Evolutionary conservation across 2,797 vertebrate species (phyloP).

Genomic region (Cygnus olor): DNA sequence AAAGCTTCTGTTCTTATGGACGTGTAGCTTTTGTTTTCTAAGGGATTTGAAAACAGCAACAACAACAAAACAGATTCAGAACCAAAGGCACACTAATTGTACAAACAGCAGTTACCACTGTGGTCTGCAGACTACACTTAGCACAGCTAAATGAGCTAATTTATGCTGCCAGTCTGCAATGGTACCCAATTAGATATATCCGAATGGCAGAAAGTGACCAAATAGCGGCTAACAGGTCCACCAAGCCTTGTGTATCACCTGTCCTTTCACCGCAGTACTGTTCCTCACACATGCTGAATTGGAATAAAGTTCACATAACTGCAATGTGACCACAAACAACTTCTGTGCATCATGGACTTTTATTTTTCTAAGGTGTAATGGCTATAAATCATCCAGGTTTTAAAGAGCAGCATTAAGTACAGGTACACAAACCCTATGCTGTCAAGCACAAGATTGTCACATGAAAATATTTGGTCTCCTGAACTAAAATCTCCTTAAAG

Average conservation of each 20-base stretch:
- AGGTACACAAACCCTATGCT: not conserved
- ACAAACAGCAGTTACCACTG: not conserved
- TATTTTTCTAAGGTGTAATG: not conserved
- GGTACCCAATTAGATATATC: not conserved
- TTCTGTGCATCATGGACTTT: fast-evolving
- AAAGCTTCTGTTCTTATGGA: conserved; percentile 96
- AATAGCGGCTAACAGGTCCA: not conserved
- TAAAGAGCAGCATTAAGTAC: not conserved
- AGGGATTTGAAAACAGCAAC: conserved; percentile 40
- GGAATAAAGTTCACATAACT: not conserved
- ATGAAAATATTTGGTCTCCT: not conserved
- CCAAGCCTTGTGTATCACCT: not conserved
- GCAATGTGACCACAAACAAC: not conserved
- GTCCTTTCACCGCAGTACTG: not conserved
- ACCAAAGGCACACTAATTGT: not conserved
- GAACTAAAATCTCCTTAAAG: not conserved
- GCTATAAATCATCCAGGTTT: not conserved
- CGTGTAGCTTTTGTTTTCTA: conserved; percentile 98
- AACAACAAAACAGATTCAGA: not conserved
- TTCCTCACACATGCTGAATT: fast-evolving
- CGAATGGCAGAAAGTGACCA: not conserved
- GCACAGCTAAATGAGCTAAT: not conserved
- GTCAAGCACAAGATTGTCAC: not conserved
- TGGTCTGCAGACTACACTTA: not conserved
- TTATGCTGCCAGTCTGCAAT: not conserved